Evolutionary conservation across 2,888 invertebrate species (phyloP).

Genomic region (Melipona bicolor): DNA sequence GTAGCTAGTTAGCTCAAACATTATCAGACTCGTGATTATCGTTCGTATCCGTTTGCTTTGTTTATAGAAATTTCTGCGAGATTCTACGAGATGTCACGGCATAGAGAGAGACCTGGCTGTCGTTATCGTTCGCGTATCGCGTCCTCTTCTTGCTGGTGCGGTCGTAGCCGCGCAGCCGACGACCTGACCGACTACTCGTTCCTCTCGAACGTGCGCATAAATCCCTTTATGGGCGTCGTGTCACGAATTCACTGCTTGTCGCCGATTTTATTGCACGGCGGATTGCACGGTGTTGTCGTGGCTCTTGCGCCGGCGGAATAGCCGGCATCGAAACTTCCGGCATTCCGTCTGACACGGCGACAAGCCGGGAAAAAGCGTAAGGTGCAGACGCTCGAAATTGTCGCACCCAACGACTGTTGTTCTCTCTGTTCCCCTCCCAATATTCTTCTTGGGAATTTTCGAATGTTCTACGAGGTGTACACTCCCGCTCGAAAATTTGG

Average conservation of each 20-base stretch:
- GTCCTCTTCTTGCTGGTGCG: slow-evolving; percentile 11
- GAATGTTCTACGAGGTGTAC: too few species aligned
- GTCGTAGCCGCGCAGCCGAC: slow-evolving; percentile 35
- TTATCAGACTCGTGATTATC: slow-evolving; percentile 19
- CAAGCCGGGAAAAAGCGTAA: slow-evolving; percentile 30
- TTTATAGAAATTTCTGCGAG: slow-evolving; percentile 15
- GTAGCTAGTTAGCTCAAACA: neutral
- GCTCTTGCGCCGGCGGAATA: slow-evolving; percentile 73
- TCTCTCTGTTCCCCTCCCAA: neutral
- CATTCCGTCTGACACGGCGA: slow-evolving; percentile 59
- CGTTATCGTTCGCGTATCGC: slow-evolving; percentile 23
- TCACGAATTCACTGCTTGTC: slow-evolving; percentile 81
- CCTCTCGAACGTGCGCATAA: slow-evolving; percentile 76
- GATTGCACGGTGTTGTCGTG: slow-evolving; percentile 74
- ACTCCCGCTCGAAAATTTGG: too few species aligned
- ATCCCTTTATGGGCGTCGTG: slow-evolving; percentile 81
- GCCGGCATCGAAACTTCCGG: slow-evolving; percentile 74
- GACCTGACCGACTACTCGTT: slow-evolving; percentile 50
- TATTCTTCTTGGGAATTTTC: too few species aligned
- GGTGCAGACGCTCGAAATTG: slow-evolving; percentile 39
- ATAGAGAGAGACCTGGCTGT: neutral
- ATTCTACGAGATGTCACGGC: neutral
- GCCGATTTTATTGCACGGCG: slow-evolving; percentile 80
- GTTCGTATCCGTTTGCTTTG: neutral
- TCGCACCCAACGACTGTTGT: neutral